Base-by-base conservation (phyloP, 2,888 invertebrate species). In the Bombylius major region DNA sequence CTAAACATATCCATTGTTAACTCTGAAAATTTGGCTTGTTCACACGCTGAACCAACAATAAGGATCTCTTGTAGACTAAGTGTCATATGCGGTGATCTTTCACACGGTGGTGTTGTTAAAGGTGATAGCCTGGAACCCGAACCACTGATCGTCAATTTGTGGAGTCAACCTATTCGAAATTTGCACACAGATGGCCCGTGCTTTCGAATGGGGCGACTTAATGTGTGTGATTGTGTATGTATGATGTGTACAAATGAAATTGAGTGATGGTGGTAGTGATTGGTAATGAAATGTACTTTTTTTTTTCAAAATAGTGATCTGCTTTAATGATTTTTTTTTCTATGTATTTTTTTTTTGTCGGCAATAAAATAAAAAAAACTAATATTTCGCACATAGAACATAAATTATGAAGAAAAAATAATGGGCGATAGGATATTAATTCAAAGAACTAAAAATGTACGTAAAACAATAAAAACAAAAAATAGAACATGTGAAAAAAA, bases 21-120 rank as follows among this genome's bases (percentile, higher is more conserved):
- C 75, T 97, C 96, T 63, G 93, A 94, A 76, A 95, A 96, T 75
- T 95, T 95, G 42, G 94, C 90, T 79, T 97, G 96, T 68, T 94
- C 91, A 62, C 87, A 83, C 66, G 89, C 87, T 72, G 94, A 94
- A 57, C 97, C 96, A 57, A 97, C 86, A 62, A 97, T 92, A 57
- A 97, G 78, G 62, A 93, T 92, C 77, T 97, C 96, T 78, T 95
- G 93, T 50, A 97, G 80, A 45, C 86, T 84, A 62, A 95, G 79
- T 69, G 85, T 87, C 86, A 92, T 88, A 65, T 88, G 86, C 60
- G 88, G 82, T 45, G 87, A 84, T 67, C 90, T 85, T 72, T 95
- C 95, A 64, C 93, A 82, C 44, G 90, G 91, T 59, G 93, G 92
- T 61, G 88, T 89, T 62, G 87, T 88, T 64, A 87, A 75, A 44